Evolutionary conservation across 2,888 invertebrate genomes (phyloP), one percentile per base, ranked within the genome.

Genomic region (Salticus scenicus): DNA sequence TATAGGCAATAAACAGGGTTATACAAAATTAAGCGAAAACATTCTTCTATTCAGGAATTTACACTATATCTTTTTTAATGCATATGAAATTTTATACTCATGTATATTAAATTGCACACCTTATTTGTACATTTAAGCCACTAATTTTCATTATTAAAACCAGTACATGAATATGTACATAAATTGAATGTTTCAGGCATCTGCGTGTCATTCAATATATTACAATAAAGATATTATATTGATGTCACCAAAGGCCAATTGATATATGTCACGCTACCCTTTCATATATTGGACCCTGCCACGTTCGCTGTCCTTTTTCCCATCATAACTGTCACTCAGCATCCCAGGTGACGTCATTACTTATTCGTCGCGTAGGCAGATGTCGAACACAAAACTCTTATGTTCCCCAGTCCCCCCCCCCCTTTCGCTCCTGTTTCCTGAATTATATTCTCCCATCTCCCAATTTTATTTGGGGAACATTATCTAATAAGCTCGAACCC

Each of bases 401-500:
- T n/a, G n/a, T n/a, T n/a, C n/a, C n/a, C n/a, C n/a, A n/a, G n/a
- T 37, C 10, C 47, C 57, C 2, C 12, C 57, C 24, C 57, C 14
- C 14, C 42, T 17, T 47, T 47, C 17, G 1, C 17, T 17, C 42
- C 17, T 47, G 7, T 47, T 17, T 24, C 24, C 57, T 57, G 57
- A 57, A 57, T 57, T 57, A 57, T 57, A 57, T 24, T 57, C 57
- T n/a, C 37, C 37, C 57, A 24, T 31, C 31, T 57, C 14, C 37
- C 51, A 72, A 63, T 74, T 83, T 83, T 70, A 82, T 82, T 82
- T 76, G 20, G 51, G 66, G 82, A 70, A 83, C 71, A 76, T 83
- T 76, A 76, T 64, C 76, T 83, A 83, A 83, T 69, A 74, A 31
- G 66, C 81, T 24, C 4, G 7, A 10, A 33, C 66, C 30, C 79